phyloP scores from a whole-genome alignment of 37 sponge, comb jelly and placozoan species.

The Theonella swinhoei region DNA sequence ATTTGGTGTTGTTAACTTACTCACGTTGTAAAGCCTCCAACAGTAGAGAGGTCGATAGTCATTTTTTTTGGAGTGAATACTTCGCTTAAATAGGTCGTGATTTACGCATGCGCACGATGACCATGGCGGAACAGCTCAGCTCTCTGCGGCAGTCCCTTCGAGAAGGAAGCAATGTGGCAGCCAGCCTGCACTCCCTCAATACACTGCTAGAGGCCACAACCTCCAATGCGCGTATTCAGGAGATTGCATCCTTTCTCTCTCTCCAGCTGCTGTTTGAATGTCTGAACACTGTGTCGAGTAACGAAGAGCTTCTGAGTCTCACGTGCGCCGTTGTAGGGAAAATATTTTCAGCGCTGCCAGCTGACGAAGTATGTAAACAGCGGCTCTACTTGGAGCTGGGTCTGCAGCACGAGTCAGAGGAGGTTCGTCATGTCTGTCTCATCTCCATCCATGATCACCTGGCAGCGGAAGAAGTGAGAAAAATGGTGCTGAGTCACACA shows the following conservation, averaged over 20 bases:
- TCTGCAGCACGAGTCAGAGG: slow-evolving; percentile 44
- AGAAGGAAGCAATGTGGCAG: slow-evolving; percentile 7
- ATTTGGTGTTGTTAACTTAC: no score
- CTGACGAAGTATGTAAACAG: slow-evolving; percentile 4
- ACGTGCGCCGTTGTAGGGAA: slow-evolving; percentile 55
- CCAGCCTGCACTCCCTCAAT: slow-evolving; percentile 47
- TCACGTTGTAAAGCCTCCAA: neutral
- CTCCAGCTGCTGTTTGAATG: slow-evolving; percentile 37
- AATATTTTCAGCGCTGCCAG: slow-evolving; percentile 41
- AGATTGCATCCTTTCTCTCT: slow-evolving; percentile 9
- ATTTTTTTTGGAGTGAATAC: neutral
- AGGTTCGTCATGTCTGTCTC: slow-evolving; percentile 39
- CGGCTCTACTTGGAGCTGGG: slow-evolving; percentile 58
- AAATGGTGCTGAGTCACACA: slow-evolving; percentile 45
- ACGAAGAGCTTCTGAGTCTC: slow-evolving; percentile 1
- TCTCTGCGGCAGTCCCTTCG: neutral
- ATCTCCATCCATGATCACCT: slow-evolving; percentile 1
- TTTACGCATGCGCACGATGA: neutral
- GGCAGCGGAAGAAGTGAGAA: neutral
- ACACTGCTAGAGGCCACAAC: slow-evolving; percentile 34
- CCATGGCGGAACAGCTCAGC: neutral
- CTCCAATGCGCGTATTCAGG: slow-evolving; percentile 8
- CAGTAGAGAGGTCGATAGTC: neutral
- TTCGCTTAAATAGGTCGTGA: neutral
- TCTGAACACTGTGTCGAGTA: neutral